Evolutionary conservation across 2,113 vertebrate species (phyloP).

Genomic region (Dermatemys mawii): DNA sequence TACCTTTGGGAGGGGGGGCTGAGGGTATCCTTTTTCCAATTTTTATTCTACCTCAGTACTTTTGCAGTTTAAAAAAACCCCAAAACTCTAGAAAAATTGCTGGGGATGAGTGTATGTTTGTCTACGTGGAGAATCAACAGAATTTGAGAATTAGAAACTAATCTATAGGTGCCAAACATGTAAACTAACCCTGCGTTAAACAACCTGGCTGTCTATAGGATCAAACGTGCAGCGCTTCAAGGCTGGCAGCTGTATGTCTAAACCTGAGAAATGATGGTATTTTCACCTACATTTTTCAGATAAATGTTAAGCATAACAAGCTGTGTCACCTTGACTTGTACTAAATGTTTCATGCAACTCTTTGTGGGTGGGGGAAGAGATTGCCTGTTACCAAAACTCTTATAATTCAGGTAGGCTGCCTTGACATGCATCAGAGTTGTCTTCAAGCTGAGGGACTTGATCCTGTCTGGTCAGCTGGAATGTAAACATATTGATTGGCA

Average conservation of each 20-base stretch:
- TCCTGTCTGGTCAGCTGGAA: neutral
- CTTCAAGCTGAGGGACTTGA: neutral
- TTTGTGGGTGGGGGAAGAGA: neutral
- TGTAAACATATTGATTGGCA: constrained; percentile 15
- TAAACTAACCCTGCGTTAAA: neutral
- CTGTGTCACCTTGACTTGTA: neutral
- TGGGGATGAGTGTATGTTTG: neutral
- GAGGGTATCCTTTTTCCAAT: neutral
- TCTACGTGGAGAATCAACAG: neutral
- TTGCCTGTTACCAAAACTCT: constrained; percentile 17
- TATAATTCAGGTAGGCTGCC: constrained; percentile 40
- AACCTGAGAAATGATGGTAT: neutral
- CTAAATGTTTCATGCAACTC: neutral
- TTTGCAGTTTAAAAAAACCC: neutral
- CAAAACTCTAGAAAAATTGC: neutral
- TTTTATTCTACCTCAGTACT: accelerated
- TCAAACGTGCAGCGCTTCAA: neutral
- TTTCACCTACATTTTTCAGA: neutral
- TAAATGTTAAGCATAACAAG: neutral
- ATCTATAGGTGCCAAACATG: neutral
- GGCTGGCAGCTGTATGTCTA: neutral
- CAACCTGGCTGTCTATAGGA: neutral
- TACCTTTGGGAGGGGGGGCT: neutral
- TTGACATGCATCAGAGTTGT: constrained; percentile 16
- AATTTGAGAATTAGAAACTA: neutral